A percentile compares a stretch with the other conserved stretches of the same genome.
Evolutionary conservation across 2,888 invertebrate species (phyloP).

Genomic region (Didymodactylos carnosus): DNA sequence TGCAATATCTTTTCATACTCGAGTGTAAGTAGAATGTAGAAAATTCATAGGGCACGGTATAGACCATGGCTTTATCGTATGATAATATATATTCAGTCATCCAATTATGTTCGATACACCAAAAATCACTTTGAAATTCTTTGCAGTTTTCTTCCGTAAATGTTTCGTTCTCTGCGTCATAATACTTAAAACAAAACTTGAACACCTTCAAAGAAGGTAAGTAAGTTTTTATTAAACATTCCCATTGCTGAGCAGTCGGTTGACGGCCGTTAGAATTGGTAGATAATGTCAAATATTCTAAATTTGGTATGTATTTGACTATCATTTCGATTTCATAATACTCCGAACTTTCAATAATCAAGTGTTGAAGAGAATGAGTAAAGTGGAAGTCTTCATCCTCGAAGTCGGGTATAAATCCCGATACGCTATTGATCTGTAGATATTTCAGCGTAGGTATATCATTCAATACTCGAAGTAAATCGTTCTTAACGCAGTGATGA

Average conservation of each 20-base stretch:
- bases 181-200: not conserved
- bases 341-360: too few species aligned
- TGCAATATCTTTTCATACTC: not conserved
- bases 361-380: not conserved
- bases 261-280: not conserved
- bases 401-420: not conserved
- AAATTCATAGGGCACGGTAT: not conserved
- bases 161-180: not conserved
- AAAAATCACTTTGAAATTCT: too few species aligned
- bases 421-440: not conserved
- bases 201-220: not conserved
- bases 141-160: too few species aligned
- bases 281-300: not conserved
- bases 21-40: not conserved
- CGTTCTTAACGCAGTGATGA: not conserved
- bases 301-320: not conserved
- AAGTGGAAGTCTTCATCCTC: not conserved
- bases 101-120: too few species aligned
- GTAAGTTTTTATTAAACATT: not conserved
- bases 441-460: not conserved
- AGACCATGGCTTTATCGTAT: too few species aligned
- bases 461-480: not conserved
- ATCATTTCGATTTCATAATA: too few species aligned
- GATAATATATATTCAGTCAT: too few species aligned
- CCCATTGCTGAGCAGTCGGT: not conserved